phyloP scores from a whole-genome alignment of 2,888 invertebrate genomes.

The Norana najaformis region DNA sequence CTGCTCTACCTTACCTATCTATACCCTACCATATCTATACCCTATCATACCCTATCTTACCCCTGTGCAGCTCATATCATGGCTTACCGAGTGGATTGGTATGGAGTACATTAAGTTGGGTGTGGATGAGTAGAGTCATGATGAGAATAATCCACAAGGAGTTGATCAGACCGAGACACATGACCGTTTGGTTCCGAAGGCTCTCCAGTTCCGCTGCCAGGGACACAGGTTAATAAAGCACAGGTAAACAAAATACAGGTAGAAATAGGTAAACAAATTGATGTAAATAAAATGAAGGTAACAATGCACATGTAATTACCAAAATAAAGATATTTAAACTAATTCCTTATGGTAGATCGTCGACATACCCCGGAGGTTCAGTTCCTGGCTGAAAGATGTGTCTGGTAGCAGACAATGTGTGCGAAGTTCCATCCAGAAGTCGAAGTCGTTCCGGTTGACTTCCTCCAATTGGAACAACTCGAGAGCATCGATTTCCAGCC shows the following conservation, averaged over 20 bases:
- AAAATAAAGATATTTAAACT: background rate
- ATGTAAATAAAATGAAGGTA: background rate
- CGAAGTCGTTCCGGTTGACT: slow-evolving; percentile 47
- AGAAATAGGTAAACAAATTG: background rate
- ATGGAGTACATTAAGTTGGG: slow-evolving; percentile 48
- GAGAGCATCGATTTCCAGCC: slow-evolving; percentile 13
- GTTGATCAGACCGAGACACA: slow-evolving; percentile 1
- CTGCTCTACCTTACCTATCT: too few relatives aligned
- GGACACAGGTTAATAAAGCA: background rate
- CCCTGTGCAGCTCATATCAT: too few relatives aligned
- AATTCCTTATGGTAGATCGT: background rate
- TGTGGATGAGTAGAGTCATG: slow-evolving; percentile 49
- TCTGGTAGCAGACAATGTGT: slow-evolving; percentile 49
- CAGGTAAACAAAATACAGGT: background rate
- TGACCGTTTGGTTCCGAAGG: background rate
- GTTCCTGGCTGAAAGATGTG: slow-evolving; percentile 36
- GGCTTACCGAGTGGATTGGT: slow-evolving; percentile 53
- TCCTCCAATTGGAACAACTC: slow-evolving; percentile 37
- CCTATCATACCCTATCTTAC: too few relatives aligned
- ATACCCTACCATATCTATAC: too few relatives aligned
- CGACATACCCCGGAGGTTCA: background rate
- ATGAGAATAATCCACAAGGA: slow-evolving; percentile 53
- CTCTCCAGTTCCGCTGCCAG: background rate
- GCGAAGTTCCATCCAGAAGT: slow-evolving; percentile 50
- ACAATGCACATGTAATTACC: too few relatives aligned